A percentile compares a stretch with the other conserved stretches of the same genome.
Evolutionary conservation across 2,888 invertebrate species (phyloP).

Genomic region (Rhamphomyia laevipes): DNA sequence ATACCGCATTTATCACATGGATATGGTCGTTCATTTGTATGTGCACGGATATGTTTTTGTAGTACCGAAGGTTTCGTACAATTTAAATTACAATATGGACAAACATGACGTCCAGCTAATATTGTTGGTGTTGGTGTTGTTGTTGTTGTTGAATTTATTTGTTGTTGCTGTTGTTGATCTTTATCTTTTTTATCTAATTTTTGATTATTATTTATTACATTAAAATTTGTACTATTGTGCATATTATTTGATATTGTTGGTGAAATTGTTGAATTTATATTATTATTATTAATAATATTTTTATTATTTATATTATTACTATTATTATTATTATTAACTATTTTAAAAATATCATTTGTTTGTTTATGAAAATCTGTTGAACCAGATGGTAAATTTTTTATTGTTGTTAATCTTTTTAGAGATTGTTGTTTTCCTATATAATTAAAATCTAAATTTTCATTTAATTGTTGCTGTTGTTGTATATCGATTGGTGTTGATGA

Average conservation of each 20-base stretch:
- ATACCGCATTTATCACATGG: conserved; percentile 83
- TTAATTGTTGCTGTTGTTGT: not conserved
- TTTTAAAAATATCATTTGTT: not conserved
- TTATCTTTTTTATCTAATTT: conserved; percentile 4
- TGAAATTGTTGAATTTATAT: conserved; percentile 1
- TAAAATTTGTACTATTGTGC: conserved; percentile 2
- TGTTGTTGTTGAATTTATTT: conserved; percentile 12
- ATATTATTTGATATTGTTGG: not conserved
- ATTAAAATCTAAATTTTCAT: not conserved
- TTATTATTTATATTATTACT: conserved; percentile 16
- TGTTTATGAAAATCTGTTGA: not conserved
- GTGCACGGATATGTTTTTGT: conserved; percentile 86
- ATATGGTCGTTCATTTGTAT: conserved; percentile 86
- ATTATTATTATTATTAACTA: conserved; percentile 12
- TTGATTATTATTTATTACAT: conserved; percentile 12
- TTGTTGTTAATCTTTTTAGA: not conserved
- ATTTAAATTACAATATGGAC: conserved; percentile 76
- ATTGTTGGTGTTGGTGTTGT: conserved; percentile 9
- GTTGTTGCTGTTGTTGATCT: not conserved
- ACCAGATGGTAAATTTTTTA: not conserved
- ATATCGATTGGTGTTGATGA: not conserved
- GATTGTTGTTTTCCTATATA: not conserved
- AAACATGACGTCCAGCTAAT: conserved; percentile 58
- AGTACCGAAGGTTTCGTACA: conserved; percentile 90
- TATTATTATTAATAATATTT: conserved; percentile 15